phyloP scores from a whole-genome alignment of 2,113 vertebrate genomes.

The Callithrix jacchus region DNA sequence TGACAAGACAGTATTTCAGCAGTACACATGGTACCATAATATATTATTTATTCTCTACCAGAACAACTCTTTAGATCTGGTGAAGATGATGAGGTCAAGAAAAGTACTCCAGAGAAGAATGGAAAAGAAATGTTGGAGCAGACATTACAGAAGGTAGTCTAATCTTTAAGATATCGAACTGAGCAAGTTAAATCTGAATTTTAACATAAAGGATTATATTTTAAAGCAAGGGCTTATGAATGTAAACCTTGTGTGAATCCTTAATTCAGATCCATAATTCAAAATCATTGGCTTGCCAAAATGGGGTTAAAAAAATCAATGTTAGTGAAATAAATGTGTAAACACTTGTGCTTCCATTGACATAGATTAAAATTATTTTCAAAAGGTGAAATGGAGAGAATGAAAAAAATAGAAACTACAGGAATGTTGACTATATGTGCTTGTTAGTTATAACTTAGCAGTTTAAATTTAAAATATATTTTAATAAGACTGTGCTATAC shows the following conservation, averaged over 20 bases:
- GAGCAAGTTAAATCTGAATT: conserved; percentile 79
- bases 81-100: conserved; percentile 86
- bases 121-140: conserved; percentile 84
- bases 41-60: conserved; percentile 87
- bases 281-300: conserved; percentile 75
- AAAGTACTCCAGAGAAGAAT: conserved; percentile 86
- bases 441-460: conserved; percentile 47
- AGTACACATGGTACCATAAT: conserved; percentile 80
- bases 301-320: conserved; percentile 73
- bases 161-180: conserved; percentile 78
- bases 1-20: conserved; percentile 79
- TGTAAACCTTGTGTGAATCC: conserved; percentile 71
- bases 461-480: conserved; percentile 30
- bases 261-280: conserved; percentile 77
- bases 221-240: conserved; percentile 44
- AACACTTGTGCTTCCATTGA: conserved; percentile 51
- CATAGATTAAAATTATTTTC: conserved; percentile 69
- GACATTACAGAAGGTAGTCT: conserved; percentile 90
- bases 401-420: conserved; percentile 59
- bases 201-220: conserved; percentile 70
- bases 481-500: not conserved
- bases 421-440: conserved; percentile 8
- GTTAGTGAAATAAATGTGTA: conserved; percentile 67
- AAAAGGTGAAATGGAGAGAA: conserved; percentile 42
- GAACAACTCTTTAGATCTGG: conserved; percentile 85